Percentiles rank a stretch among this genome's conserved stretches.
These are phyloP conservation scores for Lepidocyrtoides sp. DNA, from an alignment of 2,888 invertebrate genomes.

Conservation along the genomic window DNA sequence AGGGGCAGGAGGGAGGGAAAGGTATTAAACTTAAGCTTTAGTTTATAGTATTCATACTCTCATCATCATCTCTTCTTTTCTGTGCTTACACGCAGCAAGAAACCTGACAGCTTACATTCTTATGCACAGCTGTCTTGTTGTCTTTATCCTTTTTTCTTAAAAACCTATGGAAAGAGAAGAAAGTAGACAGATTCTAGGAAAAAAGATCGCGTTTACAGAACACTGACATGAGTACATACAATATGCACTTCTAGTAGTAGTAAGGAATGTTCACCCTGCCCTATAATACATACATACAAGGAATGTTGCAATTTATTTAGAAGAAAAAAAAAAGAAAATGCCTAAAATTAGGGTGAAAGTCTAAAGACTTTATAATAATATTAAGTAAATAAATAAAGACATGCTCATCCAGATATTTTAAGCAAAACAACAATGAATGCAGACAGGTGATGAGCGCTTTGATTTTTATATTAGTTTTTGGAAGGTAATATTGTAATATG, in stretches of 20 bases:
- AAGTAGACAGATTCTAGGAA: too few species aligned
- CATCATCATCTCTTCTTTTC: not conserved
- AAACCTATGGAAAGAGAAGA: not conserved
- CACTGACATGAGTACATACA: too few species aligned
- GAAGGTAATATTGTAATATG: not conserved
- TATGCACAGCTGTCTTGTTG: not conserved
- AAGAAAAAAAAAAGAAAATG: too few species aligned
- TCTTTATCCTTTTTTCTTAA: not conserved
- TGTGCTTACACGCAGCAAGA: not conserved
- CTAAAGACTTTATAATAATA: too few species aligned
- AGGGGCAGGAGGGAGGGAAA: not conserved
- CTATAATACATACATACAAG: too few species aligned
- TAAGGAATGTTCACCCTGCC: too few species aligned
- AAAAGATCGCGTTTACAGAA: too few species aligned
- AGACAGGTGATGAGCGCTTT: not conserved
- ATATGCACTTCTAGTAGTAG: too few species aligned
- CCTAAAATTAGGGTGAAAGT: too few species aligned
- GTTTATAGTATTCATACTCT: not conserved
- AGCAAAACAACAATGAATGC: not conserved
- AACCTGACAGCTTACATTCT: not conserved
- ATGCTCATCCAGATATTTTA: too few species aligned
- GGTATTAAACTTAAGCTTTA: conserved; percentile 16
- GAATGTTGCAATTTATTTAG: too few species aligned
- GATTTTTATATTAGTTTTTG: not conserved
- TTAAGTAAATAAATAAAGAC: too few species aligned